Base-by-base conservation (phyloP, 2,113 vertebrate genomes). In the Paedocypris sp. region DNA sequence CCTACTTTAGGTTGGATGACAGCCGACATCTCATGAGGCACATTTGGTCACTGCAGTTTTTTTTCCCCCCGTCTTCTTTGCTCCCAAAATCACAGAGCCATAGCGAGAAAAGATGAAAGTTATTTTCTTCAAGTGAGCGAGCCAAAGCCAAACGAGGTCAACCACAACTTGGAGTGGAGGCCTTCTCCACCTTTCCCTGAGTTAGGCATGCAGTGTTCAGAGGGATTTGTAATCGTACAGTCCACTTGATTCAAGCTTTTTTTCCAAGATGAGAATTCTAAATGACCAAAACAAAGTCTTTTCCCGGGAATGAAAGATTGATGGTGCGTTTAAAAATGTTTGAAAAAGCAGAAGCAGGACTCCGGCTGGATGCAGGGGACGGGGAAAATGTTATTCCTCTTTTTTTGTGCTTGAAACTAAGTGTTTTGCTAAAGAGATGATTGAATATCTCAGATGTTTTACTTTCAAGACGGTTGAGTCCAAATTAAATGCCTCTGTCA, bases 221-320 rank as follows among this genome's bases (percentile, higher is more conserved):
- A 54, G 49, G 45, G 58, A 62, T 61, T 62, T 62, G 59, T 67
- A 59, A 53, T 60, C 52, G 59, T 33, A 59, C 47, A 38, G 59
- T 45, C 48, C 59, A 62, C 59, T 62, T 62, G 39, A 69, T 42
- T 63, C 25, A 38, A 16, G 32, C 23, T 33, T 64, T 54, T 35
- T 51, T 64, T 64, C 51, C 42, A 64, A 64, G 53, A 36, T 47
- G 20, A 16, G 28, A 32, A 49, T 33, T 58, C 28, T 28, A 38
- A 48, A 58, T 49, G 39, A 56, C 16, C 46, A 26, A 63, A 58
- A 50, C 43, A 20, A 43, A 50, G 29, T 62, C 15, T 54, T 53
- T 63, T 54, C 41, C 29, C 43, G 39, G 32, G 8, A 18, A 31
- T 45, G 22, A 22, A 43, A 38, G 66, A 54, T 43, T 57, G 31